phyloP scores from a whole-genome alignment of 2,797 vertebrate genomes.

The Enteromius thamalakanensis region DNA sequence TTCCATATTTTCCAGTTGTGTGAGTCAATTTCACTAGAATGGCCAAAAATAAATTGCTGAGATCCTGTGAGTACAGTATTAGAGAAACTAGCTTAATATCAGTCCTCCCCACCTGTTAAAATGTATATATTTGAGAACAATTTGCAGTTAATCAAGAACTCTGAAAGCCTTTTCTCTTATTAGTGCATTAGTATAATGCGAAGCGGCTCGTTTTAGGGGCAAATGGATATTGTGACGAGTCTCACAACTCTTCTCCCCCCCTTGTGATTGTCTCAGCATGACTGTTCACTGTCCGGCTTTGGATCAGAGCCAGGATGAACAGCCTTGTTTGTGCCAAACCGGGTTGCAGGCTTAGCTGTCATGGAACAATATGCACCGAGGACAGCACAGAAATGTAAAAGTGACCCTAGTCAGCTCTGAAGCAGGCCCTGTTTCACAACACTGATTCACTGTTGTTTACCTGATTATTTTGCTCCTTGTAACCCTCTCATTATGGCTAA shows the following conservation, averaged over 20 bases:
- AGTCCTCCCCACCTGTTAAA: background rate
- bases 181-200: background rate
- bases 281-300: slow-evolving; percentile 69
- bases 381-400: slow-evolving; percentile 73
- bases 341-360: slow-evolving; percentile 77
- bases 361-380: slow-evolving; percentile 76
- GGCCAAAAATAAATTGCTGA: background rate
- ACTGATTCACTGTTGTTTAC: slow-evolving; percentile 65
- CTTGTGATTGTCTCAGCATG: slow-evolving; percentile 52
- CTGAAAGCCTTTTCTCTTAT: slow-evolving; percentile 42
- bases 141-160: background rate
- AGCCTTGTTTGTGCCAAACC: slow-evolving; percentile 78
- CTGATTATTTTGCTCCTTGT: slow-evolving; percentile 68
- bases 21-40: slow-evolving; percentile 16
- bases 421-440: slow-evolving; percentile 65
- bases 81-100: background rate
- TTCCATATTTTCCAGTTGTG: slow-evolving; percentile 59
- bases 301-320: slow-evolving; percentile 73
- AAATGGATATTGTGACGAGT: slow-evolving; percentile 31
- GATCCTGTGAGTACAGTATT: background rate
- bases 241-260: slow-evolving; percentile 42
- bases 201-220: background rate
- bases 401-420: slow-evolving; percentile 72
- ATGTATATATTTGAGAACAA: background rate
- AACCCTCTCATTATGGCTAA: slow-evolving; percentile 62